Conservation (phyloP, 37 sponge, comb jelly and placozoan species). For the Ephydatia muelleri region DNA sequence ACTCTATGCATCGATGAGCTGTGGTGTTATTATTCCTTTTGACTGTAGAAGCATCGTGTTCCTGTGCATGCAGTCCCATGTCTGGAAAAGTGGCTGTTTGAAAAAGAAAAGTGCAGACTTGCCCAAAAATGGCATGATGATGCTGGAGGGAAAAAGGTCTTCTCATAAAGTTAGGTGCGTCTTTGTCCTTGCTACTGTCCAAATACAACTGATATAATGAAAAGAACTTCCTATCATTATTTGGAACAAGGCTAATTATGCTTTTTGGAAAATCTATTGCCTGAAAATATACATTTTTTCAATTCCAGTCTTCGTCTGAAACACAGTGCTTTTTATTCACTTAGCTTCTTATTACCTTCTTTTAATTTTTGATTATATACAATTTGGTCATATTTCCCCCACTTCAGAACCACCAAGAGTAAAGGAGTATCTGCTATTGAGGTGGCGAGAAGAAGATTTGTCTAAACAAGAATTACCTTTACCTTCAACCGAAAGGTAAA, state of each 20-base stretch:
- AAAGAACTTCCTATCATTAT: neutral
- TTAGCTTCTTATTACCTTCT: neutral
- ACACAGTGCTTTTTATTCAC: neutral
- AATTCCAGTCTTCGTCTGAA: neutral
- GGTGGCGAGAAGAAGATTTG: neutral
- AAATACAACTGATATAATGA: neutral
- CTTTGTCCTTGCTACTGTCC: neutral
- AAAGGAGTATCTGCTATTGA: conserved; percentile 15
- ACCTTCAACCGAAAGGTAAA: neutral
- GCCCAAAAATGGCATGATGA: conserved; percentile 30
- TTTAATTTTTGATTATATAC: neutral
- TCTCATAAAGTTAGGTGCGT: conserved; percentile 26
- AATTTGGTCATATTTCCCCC: neutral
- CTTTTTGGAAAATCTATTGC: too few species aligned
- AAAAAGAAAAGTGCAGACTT: neutral
- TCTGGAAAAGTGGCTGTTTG: conserved; percentile 52
- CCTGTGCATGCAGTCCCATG: conserved; percentile 58
- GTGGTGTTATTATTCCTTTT: neutral
- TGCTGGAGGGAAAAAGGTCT: conserved; percentile 9
- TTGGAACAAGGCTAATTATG: too few species aligned
- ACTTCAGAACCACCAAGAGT: conserved; percentile 4
- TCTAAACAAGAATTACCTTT: neutral
- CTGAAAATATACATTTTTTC: neutral
- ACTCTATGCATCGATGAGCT: neutral
- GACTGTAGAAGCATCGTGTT: conserved; percentile 34